Percentiles rank a stretch among this genome's conserved stretches.
These are phyloP conservation scores for Pseudopleuronectes americanus DNA, from an alignment of 2,797 vertebrate genomes.

Conservation along the genomic window DNA sequence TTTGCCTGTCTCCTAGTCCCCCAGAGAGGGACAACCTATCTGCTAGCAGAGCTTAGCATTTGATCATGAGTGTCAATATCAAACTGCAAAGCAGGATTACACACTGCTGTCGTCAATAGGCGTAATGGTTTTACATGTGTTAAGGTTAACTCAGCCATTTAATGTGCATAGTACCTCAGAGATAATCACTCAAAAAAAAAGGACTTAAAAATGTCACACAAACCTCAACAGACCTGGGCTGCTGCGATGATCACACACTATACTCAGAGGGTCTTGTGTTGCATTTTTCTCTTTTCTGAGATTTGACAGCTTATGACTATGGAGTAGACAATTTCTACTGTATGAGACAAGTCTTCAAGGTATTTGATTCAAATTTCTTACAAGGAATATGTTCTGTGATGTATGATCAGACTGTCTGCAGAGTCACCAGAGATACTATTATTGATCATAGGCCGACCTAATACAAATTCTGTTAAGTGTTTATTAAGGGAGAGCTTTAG, in stretches of 20 bases:
- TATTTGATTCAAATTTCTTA: constrained; percentile 77
- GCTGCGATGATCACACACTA: constrained; percentile 78
- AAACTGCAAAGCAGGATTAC: constrained; percentile 84
- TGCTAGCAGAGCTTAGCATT: constrained; percentile 83
- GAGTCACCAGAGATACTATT: constrained; percentile 76
- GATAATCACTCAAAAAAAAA: constrained; percentile 79
- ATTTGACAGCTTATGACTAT: constrained; percentile 83
- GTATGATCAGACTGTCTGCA: constrained; percentile 80
- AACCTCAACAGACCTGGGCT: constrained; percentile 79
- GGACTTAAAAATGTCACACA: constrained; percentile 81
- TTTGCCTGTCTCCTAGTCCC: constrained; percentile 80
- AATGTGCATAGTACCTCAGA: constrained; percentile 81
- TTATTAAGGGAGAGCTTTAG: constrained; percentile 74
- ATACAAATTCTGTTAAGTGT: constrained; percentile 80
- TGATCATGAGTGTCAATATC: constrained; percentile 85
- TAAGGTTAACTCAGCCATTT: constrained; percentile 84
- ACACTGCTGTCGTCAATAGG: constrained; percentile 80
- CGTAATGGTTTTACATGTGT: constrained; percentile 83
- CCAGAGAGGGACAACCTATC: constrained; percentile 81
- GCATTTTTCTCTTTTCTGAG: constrained; percentile 80
- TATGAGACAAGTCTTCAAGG: constrained; percentile 80
- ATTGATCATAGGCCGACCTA: constrained; percentile 79
- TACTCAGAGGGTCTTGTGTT: constrained; percentile 81
- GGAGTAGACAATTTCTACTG: constrained; percentile 78
- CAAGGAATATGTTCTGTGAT: constrained; percentile 73